A percentile compares a stretch with the other conserved stretches of the same genome.
These are phyloP conservation scores for Lagocephalus sceleratus DNA, from an alignment of 2,797 vertebrate species.

Conservation along the genomic window DNA sequence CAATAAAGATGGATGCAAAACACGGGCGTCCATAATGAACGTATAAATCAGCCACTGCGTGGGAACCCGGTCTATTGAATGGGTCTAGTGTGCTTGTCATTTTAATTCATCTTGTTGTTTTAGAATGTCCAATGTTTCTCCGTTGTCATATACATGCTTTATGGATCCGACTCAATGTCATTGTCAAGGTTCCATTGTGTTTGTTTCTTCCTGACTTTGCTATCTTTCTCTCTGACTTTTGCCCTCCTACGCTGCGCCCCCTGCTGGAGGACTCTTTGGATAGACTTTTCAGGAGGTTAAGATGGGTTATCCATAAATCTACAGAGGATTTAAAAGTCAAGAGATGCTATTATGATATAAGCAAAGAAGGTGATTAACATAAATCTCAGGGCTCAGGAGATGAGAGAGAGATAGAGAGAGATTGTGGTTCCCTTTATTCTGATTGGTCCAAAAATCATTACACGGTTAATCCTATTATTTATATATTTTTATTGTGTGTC, in stretches of 20 bases:
- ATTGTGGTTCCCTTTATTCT: constrained; percentile 21
- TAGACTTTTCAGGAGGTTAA: constrained; percentile 45
- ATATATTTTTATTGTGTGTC: constrained; percentile 15
- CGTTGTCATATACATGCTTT: not conserved
- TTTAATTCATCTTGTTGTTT: constrained; percentile 23
- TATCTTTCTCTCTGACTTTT: not conserved
- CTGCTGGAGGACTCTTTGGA: constrained; percentile 14
- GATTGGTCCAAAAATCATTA: constrained; percentile 27
- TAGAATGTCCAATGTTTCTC: constrained; percentile 23
- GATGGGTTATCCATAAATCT: constrained; percentile 47
- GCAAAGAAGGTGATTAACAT: constrained; percentile 33
- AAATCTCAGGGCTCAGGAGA: constrained; percentile 33
- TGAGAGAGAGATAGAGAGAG: not conserved
- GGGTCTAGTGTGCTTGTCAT: constrained; percentile 18
- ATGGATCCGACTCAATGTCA: constrained; percentile 12
- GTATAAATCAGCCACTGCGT: constrained; percentile 50
- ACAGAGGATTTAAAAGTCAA: constrained; percentile 47
- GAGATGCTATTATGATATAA: constrained; percentile 37
- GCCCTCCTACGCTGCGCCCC: not conserved
- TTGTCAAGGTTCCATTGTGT: not conserved
- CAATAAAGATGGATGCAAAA: constrained; percentile 51
- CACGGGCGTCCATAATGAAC: constrained; percentile 48
- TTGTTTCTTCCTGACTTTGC: constrained; percentile 16
- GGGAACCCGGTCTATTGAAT: constrained; percentile 3
- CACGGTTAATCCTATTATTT: constrained; percentile 38